A percentile compares a stretch with the other conserved stretches of the same genome.
Evolutionary conservation across 2,888 invertebrate genomes (phyloP).

Genomic region (Asteroscopus sphinx): DNA sequence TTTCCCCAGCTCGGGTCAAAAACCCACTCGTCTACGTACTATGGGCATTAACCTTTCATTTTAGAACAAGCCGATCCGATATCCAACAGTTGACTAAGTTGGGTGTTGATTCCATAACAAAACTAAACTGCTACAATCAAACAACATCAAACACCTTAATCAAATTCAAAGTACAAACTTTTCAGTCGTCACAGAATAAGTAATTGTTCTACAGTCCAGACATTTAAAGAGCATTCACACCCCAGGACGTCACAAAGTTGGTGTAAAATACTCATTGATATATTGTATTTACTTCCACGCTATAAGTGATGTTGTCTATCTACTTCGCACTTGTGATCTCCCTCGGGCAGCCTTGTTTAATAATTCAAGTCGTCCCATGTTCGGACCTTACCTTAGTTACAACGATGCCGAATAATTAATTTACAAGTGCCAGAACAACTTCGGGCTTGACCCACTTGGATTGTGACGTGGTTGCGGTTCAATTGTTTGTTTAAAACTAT

Average conservation of each 20-base stretch:
- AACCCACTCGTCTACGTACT: too few species aligned
- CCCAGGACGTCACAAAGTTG: conserved; percentile 13
- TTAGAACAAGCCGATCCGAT: too few species aligned
- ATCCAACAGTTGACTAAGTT: not conserved
- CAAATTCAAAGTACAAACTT: conserved; percentile 16
- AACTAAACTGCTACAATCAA: conserved; percentile 9
- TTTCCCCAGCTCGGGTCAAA: too few species aligned
- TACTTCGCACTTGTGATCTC: conserved; percentile 84
- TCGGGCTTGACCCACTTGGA: conserved; percentile 66
- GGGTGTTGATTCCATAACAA: conserved; percentile 6
- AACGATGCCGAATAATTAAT: conserved; percentile 79
- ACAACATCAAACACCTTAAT: conserved; percentile 9
- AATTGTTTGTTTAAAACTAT: conserved; percentile 47
- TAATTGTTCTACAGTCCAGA: conserved; percentile 15
- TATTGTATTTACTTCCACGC: conserved; percentile 47
- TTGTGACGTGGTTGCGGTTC: conserved; percentile 37
- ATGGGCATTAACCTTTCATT: too few species aligned
- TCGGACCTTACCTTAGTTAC: conserved; percentile 79
- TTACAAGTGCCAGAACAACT: conserved; percentile 70
- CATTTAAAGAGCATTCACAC: conserved; percentile 5
- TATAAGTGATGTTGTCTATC: conserved; percentile 58
- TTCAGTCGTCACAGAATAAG: conserved; percentile 18
- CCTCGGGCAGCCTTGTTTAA: conserved; percentile 80
- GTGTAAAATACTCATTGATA: conserved; percentile 26
- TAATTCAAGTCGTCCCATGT: conserved; percentile 83